Evolutionary conservation across 2,888 invertebrate species (phyloP).

Genomic region (Opisthograptis luteolata): DNA sequence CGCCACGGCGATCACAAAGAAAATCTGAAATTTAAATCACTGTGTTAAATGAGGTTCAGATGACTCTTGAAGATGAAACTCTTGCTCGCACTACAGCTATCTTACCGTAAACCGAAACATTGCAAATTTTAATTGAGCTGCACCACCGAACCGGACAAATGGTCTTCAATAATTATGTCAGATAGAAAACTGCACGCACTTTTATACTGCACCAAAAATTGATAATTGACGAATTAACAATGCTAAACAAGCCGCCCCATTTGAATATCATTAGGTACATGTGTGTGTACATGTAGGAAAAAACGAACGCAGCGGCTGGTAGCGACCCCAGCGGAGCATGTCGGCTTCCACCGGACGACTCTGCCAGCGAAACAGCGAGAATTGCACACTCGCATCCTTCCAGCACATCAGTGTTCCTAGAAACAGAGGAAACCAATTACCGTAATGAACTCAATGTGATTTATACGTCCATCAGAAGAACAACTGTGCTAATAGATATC

Average conservation of each 20-base stretch:
- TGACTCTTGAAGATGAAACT: not conserved
- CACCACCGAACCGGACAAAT: slow-evolving; percentile 57
- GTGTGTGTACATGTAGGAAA: slow-evolving; percentile 40
- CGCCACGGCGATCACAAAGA: slow-evolving; percentile 76
- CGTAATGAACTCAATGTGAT: not conserved
- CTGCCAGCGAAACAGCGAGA: slow-evolving; percentile 2
- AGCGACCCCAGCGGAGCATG: slow-evolving; percentile 38
- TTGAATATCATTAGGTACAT: slow-evolving; percentile 74
- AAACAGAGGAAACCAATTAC: slow-evolving; percentile 20
- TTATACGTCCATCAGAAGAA: not conserved
- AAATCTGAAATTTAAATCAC: slow-evolving; percentile 58
- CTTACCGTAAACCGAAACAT: slow-evolving; percentile 81
- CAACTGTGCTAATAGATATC: no score
- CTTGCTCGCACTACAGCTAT: not conserved
- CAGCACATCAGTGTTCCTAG: slow-evolving; percentile 25
- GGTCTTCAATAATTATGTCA: slow-evolving; percentile 62
- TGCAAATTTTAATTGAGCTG: slow-evolving; percentile 48
- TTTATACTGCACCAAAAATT: slow-evolving; percentile 77
- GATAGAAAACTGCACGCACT: slow-evolving; percentile 64
- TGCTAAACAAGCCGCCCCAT: slow-evolving; percentile 72
- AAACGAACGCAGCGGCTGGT: slow-evolving; percentile 28
- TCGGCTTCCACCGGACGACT: slow-evolving; percentile 36
- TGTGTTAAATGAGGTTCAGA: not conserved
- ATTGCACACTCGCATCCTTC: slow-evolving; percentile 38
- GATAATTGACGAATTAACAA: slow-evolving; percentile 77